phyloP scores from a whole-genome alignment of 2,113 vertebrate species.

The Petaurus breviceps region DNA sequence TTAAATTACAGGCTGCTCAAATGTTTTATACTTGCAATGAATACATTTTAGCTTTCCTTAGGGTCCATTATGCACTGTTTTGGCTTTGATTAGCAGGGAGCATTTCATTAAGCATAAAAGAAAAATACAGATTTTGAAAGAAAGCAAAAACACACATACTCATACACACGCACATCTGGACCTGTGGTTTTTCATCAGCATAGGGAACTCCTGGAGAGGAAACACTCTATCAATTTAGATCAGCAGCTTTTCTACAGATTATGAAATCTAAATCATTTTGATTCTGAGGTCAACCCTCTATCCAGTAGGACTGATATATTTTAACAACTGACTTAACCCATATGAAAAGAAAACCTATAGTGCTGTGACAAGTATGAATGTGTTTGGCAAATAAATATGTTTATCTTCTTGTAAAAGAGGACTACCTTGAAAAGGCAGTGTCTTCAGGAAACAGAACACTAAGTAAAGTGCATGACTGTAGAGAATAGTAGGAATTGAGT shows the following conservation, averaged over 20 bases:
- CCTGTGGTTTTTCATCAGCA: background rate
- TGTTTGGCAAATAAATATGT: slow-evolving; percentile 77
- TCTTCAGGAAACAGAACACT: slow-evolving; percentile 69
- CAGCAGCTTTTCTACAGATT: background rate
- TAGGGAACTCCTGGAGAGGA: background rate
- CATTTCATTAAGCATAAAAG: slow-evolving; percentile 52
- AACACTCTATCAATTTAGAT: background rate
- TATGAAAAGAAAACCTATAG: slow-evolving; percentile 55
- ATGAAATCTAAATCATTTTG: background rate
- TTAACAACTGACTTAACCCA: slow-evolving; percentile 57
- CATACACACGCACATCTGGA: background rate
- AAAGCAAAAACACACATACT: slow-evolving; percentile 14
- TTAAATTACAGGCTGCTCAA: slow-evolving; percentile 71
- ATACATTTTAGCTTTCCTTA: slow-evolving; percentile 63
- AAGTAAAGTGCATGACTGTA: slow-evolving; percentile 56
- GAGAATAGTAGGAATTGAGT: slow-evolving; percentile 47
- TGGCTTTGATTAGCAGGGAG: slow-evolving; percentile 62
- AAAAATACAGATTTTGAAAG: background rate
- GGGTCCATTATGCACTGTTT: slow-evolving; percentile 63
- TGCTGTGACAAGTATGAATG: slow-evolving; percentile 55
- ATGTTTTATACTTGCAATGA: slow-evolving; percentile 64
- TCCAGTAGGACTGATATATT: slow-evolving; percentile 39
- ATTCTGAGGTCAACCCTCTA: background rate
- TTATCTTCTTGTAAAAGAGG: slow-evolving; percentile 71
- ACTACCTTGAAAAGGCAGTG: slow-evolving; percentile 53